phyloP scores from a whole-genome alignment of 2,113 vertebrate genomes.

The Macheiramphus alcinus region DNA sequence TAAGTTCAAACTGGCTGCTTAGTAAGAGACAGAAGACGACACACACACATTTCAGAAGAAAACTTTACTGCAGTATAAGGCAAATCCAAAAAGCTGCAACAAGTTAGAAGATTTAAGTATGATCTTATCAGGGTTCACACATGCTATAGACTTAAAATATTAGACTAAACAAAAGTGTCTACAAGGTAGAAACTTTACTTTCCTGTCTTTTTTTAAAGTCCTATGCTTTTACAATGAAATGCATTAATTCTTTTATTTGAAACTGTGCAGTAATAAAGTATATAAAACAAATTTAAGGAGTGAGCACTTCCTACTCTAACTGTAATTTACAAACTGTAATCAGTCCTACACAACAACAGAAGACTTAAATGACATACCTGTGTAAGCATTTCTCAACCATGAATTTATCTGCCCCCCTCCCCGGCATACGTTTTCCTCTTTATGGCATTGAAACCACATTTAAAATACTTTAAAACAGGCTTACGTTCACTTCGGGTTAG shows the following conservation, averaged over 20 bases:
- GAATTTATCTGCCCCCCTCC: background rate
- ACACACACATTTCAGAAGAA: slow-evolving; percentile 33
- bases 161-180: background rate
- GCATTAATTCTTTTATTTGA: background rate
- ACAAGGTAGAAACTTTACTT: background rate
- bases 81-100: slow-evolving; percentile 41
- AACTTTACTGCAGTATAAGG: slow-evolving; percentile 19
- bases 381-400: background rate
- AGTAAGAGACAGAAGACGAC: background rate
- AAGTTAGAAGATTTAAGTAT: slow-evolving; percentile 1
- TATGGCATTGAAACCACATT: background rate
- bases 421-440: background rate
- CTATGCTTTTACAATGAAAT: slow-evolving; percentile 16
- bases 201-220: slow-evolving; percentile 7
- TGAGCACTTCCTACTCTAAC: background rate
- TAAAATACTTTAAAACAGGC: background rate
- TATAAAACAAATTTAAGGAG: background rate
- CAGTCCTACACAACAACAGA: background rate
- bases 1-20: slow-evolving; percentile 20
- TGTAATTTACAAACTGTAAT: background rate
- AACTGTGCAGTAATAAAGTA: background rate
- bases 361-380: background rate
- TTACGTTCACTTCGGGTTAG: background rate
- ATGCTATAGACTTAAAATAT: background rate
- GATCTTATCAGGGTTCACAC: slow-evolving; percentile 49